Base-by-base conservation (phyloP, 2,888 invertebrate genomes). In the Drosophila infuscata region DNA sequence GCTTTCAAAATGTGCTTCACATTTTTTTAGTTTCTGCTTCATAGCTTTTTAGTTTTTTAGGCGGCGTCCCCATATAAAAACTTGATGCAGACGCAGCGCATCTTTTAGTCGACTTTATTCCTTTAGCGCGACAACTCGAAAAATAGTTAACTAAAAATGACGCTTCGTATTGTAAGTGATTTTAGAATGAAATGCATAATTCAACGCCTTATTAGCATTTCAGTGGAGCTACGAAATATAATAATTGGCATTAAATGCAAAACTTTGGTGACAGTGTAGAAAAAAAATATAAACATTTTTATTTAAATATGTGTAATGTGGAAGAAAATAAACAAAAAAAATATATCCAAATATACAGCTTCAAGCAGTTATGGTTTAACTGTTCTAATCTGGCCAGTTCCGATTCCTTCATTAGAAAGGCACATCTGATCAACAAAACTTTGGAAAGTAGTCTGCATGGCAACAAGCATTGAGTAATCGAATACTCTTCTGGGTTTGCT, bases 71-170 rank as follows among this genome's bases (percentile, higher is more conserved):
- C 32, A 32, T 90, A 88, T 88, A 88, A 88, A 88, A 74, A 49
- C 63, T 60, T 52, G 25, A 51, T 69, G 90, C 78, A 76, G 62
- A 73, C 78, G 75, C 85, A 82, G 82, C 82, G 82, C 56, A 81
- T 80, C 88, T 90, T 88, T 88, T 85, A 88, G 87, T 88, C 77
- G 66, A 81, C 65, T 84, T 49, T 7, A 61, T 68, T 66, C 76
- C 61, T 57, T 57, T 66, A 83, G 53, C 66, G 68, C 56, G 74
- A 25, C 65, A 56, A 53, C 54, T 58, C 56, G 32, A 70, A 56
- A 54, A 52, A 25, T 56, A 30, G n/a, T 36, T 51, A 20, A 58
- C 17, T 25, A 41, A 62, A 30, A n/a, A 70, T 82, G 85, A 61
- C 68, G 60, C 48, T 73, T 46, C 70, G 76, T 60, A 56, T 69